These are phyloP conservation scores for Delia radicum DNA, from an alignment of 1,140 invertebrate species.

Conservation along the genomic window DNA sequence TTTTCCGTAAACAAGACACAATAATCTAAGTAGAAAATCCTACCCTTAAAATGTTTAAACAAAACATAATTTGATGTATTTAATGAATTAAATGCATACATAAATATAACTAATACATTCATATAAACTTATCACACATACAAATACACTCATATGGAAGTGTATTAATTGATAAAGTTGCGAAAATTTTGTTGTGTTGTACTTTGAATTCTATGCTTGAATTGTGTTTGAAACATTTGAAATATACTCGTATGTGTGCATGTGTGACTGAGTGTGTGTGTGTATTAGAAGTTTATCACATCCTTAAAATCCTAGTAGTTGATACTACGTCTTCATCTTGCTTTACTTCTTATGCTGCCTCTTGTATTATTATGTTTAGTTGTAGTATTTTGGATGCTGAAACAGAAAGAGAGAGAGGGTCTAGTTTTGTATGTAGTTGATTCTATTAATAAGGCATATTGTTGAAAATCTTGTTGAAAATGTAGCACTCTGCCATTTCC, in stretches of 20 bases:
- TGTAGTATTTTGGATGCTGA: neutral
- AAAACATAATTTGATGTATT: neutral
- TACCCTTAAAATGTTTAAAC: neutral
- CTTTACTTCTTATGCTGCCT: neutral
- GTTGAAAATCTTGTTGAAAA: constrained; percentile 1
- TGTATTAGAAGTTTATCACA: neutral
- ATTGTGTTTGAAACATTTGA: neutral
- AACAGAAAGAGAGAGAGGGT: neutral
- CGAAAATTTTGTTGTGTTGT: neutral
- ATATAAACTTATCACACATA: neutral
- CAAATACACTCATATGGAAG: neutral
- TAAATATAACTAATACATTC: too few species aligned
- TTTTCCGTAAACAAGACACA: neutral
- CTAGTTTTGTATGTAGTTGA: neutral
- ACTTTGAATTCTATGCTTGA: neutral
- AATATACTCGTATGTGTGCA: neutral
- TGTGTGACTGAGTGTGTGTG: neutral
- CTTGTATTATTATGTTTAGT: neutral
- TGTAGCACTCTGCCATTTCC: constrained; percentile 1
- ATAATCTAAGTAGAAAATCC: neutral
- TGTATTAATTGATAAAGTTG: neutral
- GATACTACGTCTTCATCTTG: neutral
- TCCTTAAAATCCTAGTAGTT: neutral
- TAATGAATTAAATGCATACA: neutral
- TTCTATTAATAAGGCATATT: neutral